Evolutionary conservation across 2,797 vertebrate genomes (phyloP).

Genomic region (Nannoperca obscura): DNA sequence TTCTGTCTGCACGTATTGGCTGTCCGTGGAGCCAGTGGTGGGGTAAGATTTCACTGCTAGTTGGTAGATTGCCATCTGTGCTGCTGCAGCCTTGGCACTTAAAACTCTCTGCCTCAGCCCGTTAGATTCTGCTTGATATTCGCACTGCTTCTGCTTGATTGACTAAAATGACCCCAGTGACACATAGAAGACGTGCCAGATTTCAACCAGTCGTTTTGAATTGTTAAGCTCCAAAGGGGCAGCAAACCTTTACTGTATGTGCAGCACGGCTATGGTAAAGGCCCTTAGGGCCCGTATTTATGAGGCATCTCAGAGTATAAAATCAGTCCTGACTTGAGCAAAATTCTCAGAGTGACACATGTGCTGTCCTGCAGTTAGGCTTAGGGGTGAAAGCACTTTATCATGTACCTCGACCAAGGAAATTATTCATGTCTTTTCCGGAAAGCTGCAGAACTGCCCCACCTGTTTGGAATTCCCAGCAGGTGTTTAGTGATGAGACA

Average conservation of each 20-base stretch:
- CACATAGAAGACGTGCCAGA: conserved; percentile 41
- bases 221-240: not conserved
- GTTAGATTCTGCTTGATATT: conserved; percentile 54
- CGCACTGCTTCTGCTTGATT: conserved; percentile 58
- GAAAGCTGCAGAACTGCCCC: not conserved
- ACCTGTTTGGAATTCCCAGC: conserved; percentile 17
- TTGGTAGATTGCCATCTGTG: conserved; percentile 66
- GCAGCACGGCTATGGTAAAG: not conserved
- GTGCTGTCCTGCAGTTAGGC: not conserved
- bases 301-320: conserved; percentile 7
- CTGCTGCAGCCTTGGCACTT: conserved; percentile 73
- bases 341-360: not conserved
- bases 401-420: not conserved
- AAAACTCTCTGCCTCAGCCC: conserved; percentile 57
- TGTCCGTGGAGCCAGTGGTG: conserved; percentile 63
- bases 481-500: not conserved
- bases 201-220: conserved; percentile 22
- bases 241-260: not conserved
- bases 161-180: conserved; percentile 54
- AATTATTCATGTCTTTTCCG: not conserved
- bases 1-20: conserved; percentile 67
- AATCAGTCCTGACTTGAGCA: conserved; percentile 43
- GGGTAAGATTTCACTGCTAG: conserved; percentile 71
- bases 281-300: conserved; percentile 1
- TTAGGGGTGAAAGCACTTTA: not conserved